Evolutionary conservation across 1,140 invertebrate species (phyloP), one percentile per base, ranked within the genome.

Genomic region (Polypedilum pembai): DNA sequence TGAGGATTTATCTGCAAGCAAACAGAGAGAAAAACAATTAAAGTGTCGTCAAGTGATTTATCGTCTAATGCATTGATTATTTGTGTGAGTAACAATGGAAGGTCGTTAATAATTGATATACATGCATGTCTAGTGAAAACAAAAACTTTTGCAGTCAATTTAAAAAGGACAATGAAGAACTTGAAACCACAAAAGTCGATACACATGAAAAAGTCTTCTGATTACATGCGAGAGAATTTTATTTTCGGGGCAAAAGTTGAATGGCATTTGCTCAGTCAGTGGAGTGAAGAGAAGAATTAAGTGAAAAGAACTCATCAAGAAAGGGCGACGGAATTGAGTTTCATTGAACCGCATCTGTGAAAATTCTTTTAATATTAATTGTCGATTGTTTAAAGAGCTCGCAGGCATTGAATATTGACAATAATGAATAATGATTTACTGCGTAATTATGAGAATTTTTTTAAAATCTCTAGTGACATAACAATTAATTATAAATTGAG

Each of bases 271-370:
- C 10, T 12, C 12, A 56, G 45, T 56, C 45, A 56, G 45, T 56
- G 15, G 12, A 56, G 10, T 56, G 45, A 56, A n/a, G 45, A 56
- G 15, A 56, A n/a, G 45, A 56, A 12, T 15, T 56, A 56, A 56
- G 45, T 56, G 12, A 56, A 56, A 56, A 56, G 12, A 56, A 56
- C 45, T 56, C 45, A 56, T 56, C 45, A 56, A 56, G n/a, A n/a
- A n/a, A n/a, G 3, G 24, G 24, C 24, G 24, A 33, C 24, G 24
- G 5, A 33, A 3, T 3, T 33, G 5, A 56, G 15, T 12, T 56
- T 56, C n/a, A n/a, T 15, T 56, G 45, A 56, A 56, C 45, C 45
- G 45, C 12, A 56, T 56, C 45, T 56, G 45, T 56, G 12, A 4
- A 56, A 56, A 56, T 56, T 15, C 15, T 45, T 56, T 56, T 3